phyloP scores from a whole-genome alignment of 2,888 invertebrate species.

The Bimastos eiseni region DNA sequence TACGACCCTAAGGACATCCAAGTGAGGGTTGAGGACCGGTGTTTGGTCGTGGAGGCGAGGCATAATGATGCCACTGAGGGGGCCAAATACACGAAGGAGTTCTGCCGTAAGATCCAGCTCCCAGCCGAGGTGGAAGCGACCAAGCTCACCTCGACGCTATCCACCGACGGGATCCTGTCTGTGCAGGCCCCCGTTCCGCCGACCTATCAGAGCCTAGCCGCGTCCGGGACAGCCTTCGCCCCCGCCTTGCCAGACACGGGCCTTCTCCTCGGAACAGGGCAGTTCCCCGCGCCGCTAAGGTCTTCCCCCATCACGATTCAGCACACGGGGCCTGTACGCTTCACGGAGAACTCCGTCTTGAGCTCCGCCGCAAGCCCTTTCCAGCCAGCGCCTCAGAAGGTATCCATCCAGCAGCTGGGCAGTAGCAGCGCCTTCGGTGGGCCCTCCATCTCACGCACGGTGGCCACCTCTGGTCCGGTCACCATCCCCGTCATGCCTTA shows the following conservation, averaged over 20 bases:
- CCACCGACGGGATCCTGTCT: conserved; percentile 42
- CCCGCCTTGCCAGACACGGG: not conserved
- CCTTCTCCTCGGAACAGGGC: not conserved
- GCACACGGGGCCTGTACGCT: not conserved
- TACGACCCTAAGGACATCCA: conserved; percentile 40
- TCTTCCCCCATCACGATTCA: not conserved
- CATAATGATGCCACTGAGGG: conserved; percentile 36
- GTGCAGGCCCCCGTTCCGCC: conserved; percentile 42
- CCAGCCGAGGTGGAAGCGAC: conserved; percentile 41
- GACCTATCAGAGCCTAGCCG: conserved; percentile 35
- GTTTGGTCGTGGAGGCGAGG: conserved; percentile 38
- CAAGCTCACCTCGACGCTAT: conserved; percentile 40
- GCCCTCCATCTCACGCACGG: not conserved
- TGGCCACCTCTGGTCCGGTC: conserved; percentile 22
- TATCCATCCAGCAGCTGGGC: not conserved
- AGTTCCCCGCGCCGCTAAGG: not conserved
- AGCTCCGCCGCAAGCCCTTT: not conserved
- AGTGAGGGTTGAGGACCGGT: conserved; percentile 38
- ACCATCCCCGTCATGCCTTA: conserved; percentile 30
- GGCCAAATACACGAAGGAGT: conserved; percentile 34
- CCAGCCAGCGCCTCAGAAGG: not conserved
- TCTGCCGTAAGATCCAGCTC: conserved; percentile 39
- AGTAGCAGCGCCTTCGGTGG: not conserved
- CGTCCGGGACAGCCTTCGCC: not conserved
- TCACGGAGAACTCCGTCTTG: conserved; percentile 21